Base-by-base conservation (phyloP, 2,888 invertebrate genomes). In the Andrena hattorfiana region DNA sequence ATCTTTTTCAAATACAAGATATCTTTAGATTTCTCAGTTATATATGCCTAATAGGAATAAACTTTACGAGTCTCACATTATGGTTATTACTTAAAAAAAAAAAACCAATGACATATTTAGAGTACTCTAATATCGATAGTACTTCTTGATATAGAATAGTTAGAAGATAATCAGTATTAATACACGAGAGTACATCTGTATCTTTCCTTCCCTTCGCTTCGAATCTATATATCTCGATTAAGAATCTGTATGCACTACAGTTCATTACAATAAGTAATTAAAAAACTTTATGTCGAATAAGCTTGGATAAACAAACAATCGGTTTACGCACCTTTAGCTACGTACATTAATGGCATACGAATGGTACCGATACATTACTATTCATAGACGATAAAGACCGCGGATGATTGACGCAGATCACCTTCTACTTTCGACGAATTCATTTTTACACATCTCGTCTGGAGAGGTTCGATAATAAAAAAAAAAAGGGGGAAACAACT, bases 111-210 rank as follows among this genome's bases (percentile, higher is more conserved):
- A 74, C 49, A 67, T 32, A 51, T 71, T 64, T 75, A 56, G 49
- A 54, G 26, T 54, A 70, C 23, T 49, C 48, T 51, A 71, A 74
- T 70, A 67, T 56, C 62, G 68, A 74, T 70, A 68, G n/a, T 51
- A 51, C 59, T 54, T 74, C n/a, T 62, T 49, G 32, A 67, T 69
- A 79, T 69, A 74, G 68, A 60, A 64, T 77, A 82, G 42, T 83
- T 68, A 63, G 54, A 75, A 59, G 59, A 30, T 66, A 60, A 62
- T 35, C 28, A 56, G 28, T 62, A 16, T 42, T n/a, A 51, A 54
- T 83, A 73, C 26, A 20, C 20, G 35, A 71, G 49, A 70, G 35
- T 68, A 76, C 82, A 75, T n/a, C 23, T 68, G 16, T 32, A 30
- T 62, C 49, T 54, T 49, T 68, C 8, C 13, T 64, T 54, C 75